Evolutionary conservation across 2,888 invertebrate genomes (phyloP), one percentile per base, ranked within the genome.

Genomic region (Stenoptilia bipunctidactyla): DNA sequence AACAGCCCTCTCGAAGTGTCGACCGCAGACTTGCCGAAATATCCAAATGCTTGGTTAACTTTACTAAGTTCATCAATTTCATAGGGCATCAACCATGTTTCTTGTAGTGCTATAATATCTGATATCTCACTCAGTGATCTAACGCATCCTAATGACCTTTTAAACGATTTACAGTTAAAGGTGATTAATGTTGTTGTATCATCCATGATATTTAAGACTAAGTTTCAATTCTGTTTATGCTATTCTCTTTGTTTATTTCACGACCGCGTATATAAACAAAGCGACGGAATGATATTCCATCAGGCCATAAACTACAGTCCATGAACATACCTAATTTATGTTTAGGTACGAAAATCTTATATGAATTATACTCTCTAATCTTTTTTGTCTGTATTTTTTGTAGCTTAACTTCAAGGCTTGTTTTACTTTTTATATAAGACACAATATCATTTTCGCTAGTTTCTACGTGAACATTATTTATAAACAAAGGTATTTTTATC

Each of bases 401-500:
- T n/a, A 40, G n/a, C 1, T 12, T 13, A 5, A 36, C 37, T 4
- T 13, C 15, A 15, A 36, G 33, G 8, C 25, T 37, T 5, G 40
- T 40, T 15, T 40, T 40, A 13, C 5, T 20, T 12, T 12, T 9
- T 1, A 40, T 34, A 40, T 40, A 36, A 20, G 12, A 15, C 1
- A 34, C 6, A 9, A 40, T 40, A 12, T 40, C 40, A 5, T 33
- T 33, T 14, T 30, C 34, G 6, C 35, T 20, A 8, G 37, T 37
- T 12, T 37, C 37, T 9, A 13, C 34, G 14, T 38, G 27, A 12
- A 41, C 38, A 35, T 41, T 41, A 14, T 15, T 38, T 15, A 41
- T 41, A 20, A 38, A 41, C 27, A 41, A n/a, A 3, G 37, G 41
- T 15, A 34, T 14, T 30, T 27, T 37, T 20, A n/a, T 41, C 8